Base-by-base conservation (phyloP, 2,113 vertebrate genomes). In the Antennarius striatus region DNA sequence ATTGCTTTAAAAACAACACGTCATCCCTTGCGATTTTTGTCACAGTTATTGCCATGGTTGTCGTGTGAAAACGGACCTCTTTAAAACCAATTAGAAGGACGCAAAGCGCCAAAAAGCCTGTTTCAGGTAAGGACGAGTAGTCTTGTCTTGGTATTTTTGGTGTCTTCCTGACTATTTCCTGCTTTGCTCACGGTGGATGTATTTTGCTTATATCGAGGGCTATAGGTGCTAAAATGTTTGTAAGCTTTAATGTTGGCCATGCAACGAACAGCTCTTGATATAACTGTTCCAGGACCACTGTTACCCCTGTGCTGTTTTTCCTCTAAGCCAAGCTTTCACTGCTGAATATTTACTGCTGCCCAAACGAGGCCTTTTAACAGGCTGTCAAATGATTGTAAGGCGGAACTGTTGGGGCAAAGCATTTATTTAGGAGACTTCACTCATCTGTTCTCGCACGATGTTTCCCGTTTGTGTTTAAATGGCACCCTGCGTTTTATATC, bases 91-190 rank as follows among this genome's bases (percentile, higher is more conserved):
- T 28, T 46, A 63, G 56, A 72, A 75, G 71, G 61, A 80, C 79
- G 28, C 70, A 87, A 52, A 42, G 63, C 77, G 70, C 61, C 60
- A 3, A 54, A 65, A 63, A 81, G 71, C 72, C 79, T 53, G 64
- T 62, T 90, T 87, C 87, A 92, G 91, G 92, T 92, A 81, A 91
- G 76, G 71, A 80, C 80, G 75, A 53, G 69, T 36, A 56, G 56
- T 68, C 56, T 68, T 50, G 48, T 76, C 80, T 86, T 81, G 47
- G 45, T 72, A 58, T 85, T 83, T 36, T 84, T 86, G 66, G 65
- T 70, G 55, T 36, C 47, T 75, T 64, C 71, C 14, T 8, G 28
- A 39, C 55, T 49, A 55, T 84, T 89, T 87, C 81, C 81, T 85
- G 83, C 58, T 88, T 61, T 39, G 47, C 42, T 60, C 10, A 6